These are phyloP conservation scores for Petromus typicus DNA, from an alignment of 2,113 vertebrate species.

Conservation along the genomic window DNA sequence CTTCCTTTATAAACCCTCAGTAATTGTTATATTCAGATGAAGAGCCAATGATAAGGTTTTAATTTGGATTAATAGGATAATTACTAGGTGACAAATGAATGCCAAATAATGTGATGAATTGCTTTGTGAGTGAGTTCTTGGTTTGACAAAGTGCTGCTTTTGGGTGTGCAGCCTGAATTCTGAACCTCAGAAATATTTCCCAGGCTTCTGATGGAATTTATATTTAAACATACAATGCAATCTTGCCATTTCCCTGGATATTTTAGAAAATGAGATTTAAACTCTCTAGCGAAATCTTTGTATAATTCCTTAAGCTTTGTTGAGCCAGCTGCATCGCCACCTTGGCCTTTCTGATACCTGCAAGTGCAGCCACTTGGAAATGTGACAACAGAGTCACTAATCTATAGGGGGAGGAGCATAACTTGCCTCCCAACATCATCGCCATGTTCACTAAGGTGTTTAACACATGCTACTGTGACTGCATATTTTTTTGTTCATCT, in stretches of 20 bases:
- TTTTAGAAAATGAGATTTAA: background rate
- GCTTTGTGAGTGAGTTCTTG: constrained; percentile 77
- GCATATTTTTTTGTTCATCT: background rate
- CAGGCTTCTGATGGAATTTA: constrained; percentile 68
- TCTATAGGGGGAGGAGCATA: fast-evolving
- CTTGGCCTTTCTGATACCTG: background rate
- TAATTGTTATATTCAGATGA: constrained; percentile 87
- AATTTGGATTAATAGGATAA: constrained; percentile 89
- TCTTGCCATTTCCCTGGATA: background rate
- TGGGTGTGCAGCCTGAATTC: constrained; percentile 70
- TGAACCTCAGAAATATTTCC: constrained; percentile 73
- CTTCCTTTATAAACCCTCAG: background rate
- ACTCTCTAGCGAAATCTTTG: background rate
- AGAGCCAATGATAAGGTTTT: constrained; percentile 83
- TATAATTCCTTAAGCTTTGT: background rate
- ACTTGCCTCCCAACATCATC: fast-evolving
- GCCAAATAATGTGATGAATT: constrained; percentile 83
- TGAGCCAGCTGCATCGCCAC: background rate
- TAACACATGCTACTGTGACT: fast-evolving
- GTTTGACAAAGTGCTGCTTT: constrained; percentile 84
- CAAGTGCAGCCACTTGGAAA: background rate
- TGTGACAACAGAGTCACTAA: background rate
- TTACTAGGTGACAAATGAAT: constrained; percentile 86
- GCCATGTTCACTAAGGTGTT: background rate
- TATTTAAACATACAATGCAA: constrained; percentile 56